Base-by-base conservation (phyloP, 2,797 vertebrate species). In the Sciurus carolinensis region DNA sequence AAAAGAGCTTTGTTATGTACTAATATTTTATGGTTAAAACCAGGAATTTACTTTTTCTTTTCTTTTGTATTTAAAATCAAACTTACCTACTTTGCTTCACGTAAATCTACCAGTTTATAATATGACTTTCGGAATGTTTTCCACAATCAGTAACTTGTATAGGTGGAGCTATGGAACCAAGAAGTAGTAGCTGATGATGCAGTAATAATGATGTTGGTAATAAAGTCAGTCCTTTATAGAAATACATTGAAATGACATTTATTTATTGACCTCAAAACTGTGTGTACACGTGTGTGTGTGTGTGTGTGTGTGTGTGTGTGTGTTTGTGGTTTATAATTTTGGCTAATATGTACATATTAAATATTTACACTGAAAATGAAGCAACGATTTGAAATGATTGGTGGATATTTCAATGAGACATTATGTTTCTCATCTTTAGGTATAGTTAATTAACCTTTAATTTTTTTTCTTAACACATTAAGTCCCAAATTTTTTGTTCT, bases 1-100 rank as follows among this genome's bases (percentile, higher is more conserved):
- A 84, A 94, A 54, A 96, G 67, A 83, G 13, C 4, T 87, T 96
- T 77, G 92, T 97, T 98, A 91, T 52, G 87, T 80, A 84, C 30
- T 69, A 81, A 33, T 5, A 52, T 77, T 88, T 95, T 79, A 39
- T 7, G 77, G 24, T 22, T 66, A 18, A 96, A 90, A 71, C 22
- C 24, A 81, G 5, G 7, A 17, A 50, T 83, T 89, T 76, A 18
- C 64, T 77, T 52, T 76, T 75, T 57, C 11, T 64, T 52, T 54
- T 71, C 28, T 67, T 67, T 67, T 67, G 64, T 67, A 67, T 64
- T 87, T 91, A 76, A 79, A 39, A 44, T 4, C 10, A n/a, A 62
- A 3, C 3, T 86, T 88, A 20, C 10, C 47, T 87, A 69, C 5
- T 79, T 71, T 54, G n/a, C 5, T 64, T 95, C 64, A 83, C 12